Conservation (phyloP, 2,113 vertebrate genomes). For the Acinonyx jubatus region DNA sequence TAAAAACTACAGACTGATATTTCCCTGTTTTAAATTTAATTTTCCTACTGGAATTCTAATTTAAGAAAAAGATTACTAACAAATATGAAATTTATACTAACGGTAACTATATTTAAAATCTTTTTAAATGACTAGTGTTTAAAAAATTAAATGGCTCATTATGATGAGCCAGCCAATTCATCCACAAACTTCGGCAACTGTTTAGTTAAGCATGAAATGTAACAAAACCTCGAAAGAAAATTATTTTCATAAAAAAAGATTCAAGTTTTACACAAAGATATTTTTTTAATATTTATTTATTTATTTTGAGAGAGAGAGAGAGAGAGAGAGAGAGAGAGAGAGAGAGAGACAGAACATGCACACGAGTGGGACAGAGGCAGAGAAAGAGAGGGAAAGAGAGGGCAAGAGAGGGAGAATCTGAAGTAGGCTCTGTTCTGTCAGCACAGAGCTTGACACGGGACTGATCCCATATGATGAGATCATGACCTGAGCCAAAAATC, state of each 20-base stretch:
- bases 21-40: not conserved
- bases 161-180: not conserved
- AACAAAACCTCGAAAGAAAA: not conserved
- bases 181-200: not conserved
- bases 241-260: not conserved
- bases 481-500: no score
- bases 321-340: no score
- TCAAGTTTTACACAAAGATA: conserved; percentile 18
- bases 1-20: not conserved
- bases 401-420: no score
- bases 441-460: no score
- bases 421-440: no score
- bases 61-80: conserved; percentile 24
- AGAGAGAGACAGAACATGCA: no score
- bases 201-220: not conserved
- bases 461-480: no score
- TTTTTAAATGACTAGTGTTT: not conserved
- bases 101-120: not conserved
- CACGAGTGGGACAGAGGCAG: no score
- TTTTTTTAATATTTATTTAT: not conserved
- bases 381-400: no score
- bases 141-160: not conserved
- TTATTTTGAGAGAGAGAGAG: no score
- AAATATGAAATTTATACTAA: not conserved
- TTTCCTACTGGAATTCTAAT: not conserved